phyloP scores from a whole-genome alignment of 2,888 invertebrate genomes.

The Lithophane leautieri region DNA sequence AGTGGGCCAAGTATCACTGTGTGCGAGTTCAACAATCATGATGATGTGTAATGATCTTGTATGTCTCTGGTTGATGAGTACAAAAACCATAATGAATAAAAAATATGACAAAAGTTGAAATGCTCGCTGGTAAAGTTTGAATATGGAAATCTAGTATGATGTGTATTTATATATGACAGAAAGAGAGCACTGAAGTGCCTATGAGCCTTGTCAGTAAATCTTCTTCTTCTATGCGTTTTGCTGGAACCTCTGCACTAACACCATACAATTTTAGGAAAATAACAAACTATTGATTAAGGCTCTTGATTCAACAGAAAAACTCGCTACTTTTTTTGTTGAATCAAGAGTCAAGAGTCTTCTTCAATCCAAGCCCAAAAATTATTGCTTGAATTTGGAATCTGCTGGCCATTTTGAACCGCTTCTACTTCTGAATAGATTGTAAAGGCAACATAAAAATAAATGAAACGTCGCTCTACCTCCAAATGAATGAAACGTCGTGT shows the following conservation, averaged over 20 bases:
- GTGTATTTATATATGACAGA: background rate
- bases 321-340: too few species aligned
- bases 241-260: background rate
- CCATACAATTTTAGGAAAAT: too few species aligned
- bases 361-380: background rate
- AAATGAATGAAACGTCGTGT: conserved; percentile 24
- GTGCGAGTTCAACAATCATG: conserved; percentile 44
- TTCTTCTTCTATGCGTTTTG: background rate
- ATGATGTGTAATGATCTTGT: conserved; percentile 40
- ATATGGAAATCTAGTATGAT: background rate
- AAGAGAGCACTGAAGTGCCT: background rate
- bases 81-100: background rate
- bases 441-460: background rate
- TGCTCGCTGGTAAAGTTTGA: conserved; percentile 2
- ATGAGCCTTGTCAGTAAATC: background rate
- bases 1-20: conserved; percentile 76
- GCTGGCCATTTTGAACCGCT: background rate
- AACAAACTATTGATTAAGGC: too few species aligned
- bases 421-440: background rate
- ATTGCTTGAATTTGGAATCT: background rate
- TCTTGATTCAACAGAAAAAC: too few species aligned
- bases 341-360: too few species aligned
- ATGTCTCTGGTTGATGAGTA: conserved; percentile 5
- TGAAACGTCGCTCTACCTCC: background rate
- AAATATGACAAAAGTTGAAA: background rate